Evolutionary conservation across 2,113 vertebrate species (phyloP).

Genomic region (Labeo rohita): DNA sequence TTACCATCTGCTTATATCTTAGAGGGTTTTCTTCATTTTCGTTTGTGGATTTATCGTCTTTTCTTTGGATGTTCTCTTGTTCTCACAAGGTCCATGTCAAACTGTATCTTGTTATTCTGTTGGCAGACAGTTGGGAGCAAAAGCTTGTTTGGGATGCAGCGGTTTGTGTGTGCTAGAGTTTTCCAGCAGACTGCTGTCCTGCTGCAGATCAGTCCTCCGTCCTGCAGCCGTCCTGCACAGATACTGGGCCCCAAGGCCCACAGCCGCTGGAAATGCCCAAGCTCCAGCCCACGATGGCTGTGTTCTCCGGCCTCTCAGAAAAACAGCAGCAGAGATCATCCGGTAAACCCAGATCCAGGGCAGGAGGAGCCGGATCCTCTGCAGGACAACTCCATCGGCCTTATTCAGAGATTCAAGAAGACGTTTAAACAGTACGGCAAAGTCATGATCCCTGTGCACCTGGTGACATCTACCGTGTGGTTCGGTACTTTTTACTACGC

Average conservation of each 20-base stretch:
- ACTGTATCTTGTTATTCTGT: neutral
- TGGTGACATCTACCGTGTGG: conserved; percentile 91
- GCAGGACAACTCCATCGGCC: conserved; percentile 90
- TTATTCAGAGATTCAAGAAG: conserved; percentile 92
- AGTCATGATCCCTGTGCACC: conserved; percentile 94
- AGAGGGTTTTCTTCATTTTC: neutral
- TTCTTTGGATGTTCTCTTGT: neutral
- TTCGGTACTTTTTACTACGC: conserved; percentile 96
- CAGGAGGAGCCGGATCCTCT: conserved; percentile 84
- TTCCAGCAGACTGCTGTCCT: conserved; percentile 23
- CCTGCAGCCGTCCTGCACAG: neutral
- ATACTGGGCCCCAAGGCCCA: neutral
- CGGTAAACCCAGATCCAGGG: conserved; percentile 22
- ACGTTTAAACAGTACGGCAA: conserved; percentile 97
- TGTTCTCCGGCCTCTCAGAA: conserved; percentile 64
- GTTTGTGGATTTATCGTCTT: neutral
- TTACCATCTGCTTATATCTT: neutral
- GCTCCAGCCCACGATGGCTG: conserved; percentile 59
- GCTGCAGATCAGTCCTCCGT: neutral
- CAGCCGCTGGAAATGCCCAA: neutral
- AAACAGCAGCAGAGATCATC: conserved; percentile 26
- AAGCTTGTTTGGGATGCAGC: conserved; percentile 40
- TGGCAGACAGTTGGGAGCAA: neutral
- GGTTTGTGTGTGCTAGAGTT: conserved; percentile 9
- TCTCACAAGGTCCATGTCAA: neutral